These are phyloP conservation scores for Siphamia tubifer DNA, from an alignment of 2,113 vertebrate species.

Conservation along the genomic window DNA sequence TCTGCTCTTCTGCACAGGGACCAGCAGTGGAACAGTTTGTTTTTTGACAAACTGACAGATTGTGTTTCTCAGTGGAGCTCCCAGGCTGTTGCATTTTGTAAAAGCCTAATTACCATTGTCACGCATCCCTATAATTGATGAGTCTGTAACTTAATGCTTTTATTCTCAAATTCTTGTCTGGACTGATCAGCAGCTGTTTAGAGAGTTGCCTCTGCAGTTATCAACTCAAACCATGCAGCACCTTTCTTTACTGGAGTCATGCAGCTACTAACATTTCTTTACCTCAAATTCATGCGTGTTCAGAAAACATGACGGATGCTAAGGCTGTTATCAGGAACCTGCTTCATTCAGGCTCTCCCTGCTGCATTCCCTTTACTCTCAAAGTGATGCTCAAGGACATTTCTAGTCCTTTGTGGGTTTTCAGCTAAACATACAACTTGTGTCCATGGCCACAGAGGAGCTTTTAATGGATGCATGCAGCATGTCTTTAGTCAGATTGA, in stretches of 20 bases:
- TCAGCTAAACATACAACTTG: conserved; percentile 39
- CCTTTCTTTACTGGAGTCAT: conserved; percentile 4
- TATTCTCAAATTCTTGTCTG: conserved; percentile 5
- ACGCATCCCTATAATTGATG: not conserved
- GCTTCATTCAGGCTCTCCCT: not conserved
- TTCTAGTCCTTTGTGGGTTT: conserved; percentile 39
- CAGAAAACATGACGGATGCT: not conserved
- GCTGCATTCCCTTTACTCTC: not conserved
- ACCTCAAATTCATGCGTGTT: not conserved
- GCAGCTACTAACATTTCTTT: conserved; percentile 23
- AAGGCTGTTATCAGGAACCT: not conserved
- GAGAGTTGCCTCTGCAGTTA: not conserved
- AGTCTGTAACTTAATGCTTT: conserved; percentile 6
- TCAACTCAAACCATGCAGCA: not conserved
- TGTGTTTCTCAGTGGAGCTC: not conserved
- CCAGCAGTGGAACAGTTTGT: not conserved
- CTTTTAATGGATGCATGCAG: conserved; percentile 57
- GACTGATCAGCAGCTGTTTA: conserved; percentile 10
- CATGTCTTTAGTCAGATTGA: conserved; percentile 17
- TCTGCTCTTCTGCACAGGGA: not conserved
- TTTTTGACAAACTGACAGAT: not conserved
- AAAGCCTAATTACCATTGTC: conserved; percentile 37
- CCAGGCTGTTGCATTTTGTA: not conserved
- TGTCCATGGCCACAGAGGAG: conserved; percentile 20
- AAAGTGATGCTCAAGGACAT: conserved; percentile 30